A percentile compares a stretch with the other conserved stretches of the same genome.
Conservation (phyloP, 2,797 vertebrate species). For the Trachops cirrhosus region DNA sequence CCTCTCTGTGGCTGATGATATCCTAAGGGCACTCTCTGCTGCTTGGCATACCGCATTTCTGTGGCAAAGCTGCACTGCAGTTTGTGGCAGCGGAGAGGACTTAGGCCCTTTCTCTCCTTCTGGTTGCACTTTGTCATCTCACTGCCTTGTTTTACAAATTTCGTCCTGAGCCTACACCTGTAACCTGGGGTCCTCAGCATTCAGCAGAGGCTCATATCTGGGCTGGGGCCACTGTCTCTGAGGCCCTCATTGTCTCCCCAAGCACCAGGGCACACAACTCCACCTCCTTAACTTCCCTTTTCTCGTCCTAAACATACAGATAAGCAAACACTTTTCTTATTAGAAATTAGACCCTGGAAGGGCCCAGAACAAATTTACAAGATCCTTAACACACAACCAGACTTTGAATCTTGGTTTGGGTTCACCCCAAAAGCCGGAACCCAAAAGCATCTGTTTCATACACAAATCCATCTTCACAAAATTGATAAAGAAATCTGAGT, state of each 20-base stretch:
- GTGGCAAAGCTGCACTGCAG: not conserved
- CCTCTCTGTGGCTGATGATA: not conserved
- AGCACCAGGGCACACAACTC: not conserved
- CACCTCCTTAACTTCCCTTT: not conserved
- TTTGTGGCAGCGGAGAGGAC: not conserved
- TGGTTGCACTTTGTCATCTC: not conserved
- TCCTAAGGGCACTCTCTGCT: not conserved
- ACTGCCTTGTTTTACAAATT: not conserved
- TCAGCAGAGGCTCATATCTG: not conserved
- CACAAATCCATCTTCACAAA: not conserved
- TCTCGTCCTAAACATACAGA: not conserved
- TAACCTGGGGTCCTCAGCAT: not conserved
- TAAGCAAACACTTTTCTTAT: not conserved
- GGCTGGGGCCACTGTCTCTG: not conserved
- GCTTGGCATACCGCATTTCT: not conserved
- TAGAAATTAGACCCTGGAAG: not conserved
- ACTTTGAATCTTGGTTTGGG: not conserved
- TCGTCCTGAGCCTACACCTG: not conserved
- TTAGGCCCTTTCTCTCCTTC: not conserved
- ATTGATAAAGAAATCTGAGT: not conserved
- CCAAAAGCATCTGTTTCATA: not conserved
- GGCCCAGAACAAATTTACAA: not conserved
- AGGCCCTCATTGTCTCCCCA: not conserved
- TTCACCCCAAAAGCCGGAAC: not conserved
- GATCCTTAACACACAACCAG: not conserved